These are phyloP conservation scores for Smithornis capensis DNA, from an alignment of 2,113 vertebrate species.

Conservation along the genomic window DNA sequence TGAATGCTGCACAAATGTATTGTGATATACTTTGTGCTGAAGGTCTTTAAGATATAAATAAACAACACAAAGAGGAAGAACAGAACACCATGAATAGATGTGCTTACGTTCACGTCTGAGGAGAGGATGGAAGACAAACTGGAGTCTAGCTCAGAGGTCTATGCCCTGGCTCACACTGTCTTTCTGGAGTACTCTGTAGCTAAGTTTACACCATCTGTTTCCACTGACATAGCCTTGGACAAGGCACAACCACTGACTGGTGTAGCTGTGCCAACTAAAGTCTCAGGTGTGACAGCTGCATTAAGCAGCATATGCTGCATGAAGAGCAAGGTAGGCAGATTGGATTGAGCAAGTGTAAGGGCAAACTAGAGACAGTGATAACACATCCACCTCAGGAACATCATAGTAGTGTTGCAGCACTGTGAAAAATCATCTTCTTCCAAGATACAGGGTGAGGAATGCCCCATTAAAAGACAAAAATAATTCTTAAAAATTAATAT, in stretches of 20 bases:
- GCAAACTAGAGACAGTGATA: background rate
- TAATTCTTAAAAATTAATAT: background rate
- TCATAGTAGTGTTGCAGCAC: background rate
- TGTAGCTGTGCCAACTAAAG: background rate
- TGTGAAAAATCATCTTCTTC: background rate
- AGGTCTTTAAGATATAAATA: constrained; percentile 27
- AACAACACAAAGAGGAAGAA: background rate
- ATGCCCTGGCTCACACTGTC: background rate
- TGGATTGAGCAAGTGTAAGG: background rate
- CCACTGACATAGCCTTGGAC: background rate
- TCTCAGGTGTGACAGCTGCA: background rate
- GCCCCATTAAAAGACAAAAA: background rate
- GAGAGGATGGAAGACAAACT: background rate
- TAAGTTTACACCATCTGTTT: background rate
- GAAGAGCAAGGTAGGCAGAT: background rate
- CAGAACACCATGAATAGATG: background rate
- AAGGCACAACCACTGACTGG: background rate
- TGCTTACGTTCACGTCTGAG: background rate
- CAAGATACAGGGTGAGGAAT: background rate
- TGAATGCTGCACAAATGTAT: background rate
- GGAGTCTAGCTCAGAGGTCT: background rate
- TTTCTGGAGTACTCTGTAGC: background rate
- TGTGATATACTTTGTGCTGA: background rate
- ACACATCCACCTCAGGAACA: background rate
- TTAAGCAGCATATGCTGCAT: background rate